Base-by-base conservation (phyloP, 2,888 invertebrate species). In the Ypsolopha scabrella region DNA sequence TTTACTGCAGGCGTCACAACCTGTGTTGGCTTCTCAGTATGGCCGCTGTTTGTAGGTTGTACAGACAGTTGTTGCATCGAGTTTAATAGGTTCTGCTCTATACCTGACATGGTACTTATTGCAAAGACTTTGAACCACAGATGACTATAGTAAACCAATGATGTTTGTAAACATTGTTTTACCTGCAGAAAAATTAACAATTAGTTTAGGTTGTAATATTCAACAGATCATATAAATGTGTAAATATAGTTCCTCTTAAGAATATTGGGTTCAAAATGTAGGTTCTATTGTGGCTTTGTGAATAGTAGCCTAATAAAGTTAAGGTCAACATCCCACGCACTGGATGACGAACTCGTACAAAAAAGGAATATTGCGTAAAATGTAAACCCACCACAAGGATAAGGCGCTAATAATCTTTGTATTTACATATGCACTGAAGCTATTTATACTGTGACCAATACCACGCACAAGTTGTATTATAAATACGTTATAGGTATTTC, bases 31-130 rank as follows among this genome's bases (percentile, higher is more conserved):
- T 86, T 86, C 58, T 86, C 85, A 61, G 79, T 80, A 58, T 64
- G 74, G 59, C 75, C 80, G 76, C 83, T 82, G 63, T 72, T 75
- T 58, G 72, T 74, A 60, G 83, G 75, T 71, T 86, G 86, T 66
- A 86, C 71, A 57, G 85, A 85, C 71, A 86, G 75, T 74, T 86
- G 86, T 75, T 85, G 86, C 79, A 86, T 72, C 62, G 85, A 83
- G 75, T 83, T 85, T 67, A 81, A 75, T 70, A 86, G 73, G 73
- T 79, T 82, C 62, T 81, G 85, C 82, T 86, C 86, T 61, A 82
- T 79, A 82, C 83, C 81, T 72, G 86, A 86, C 86, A 86, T 86
- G 81, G 76, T 86, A 85, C 81, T n/a, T n/a, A n/a, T n/a, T 24
- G 24, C 24, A 24, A 24, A 24, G 24, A 60, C 59, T 60, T 60